phyloP scores from a whole-genome alignment of 2,113 vertebrate genomes.

The Orthonyx spaldingii region DNA sequence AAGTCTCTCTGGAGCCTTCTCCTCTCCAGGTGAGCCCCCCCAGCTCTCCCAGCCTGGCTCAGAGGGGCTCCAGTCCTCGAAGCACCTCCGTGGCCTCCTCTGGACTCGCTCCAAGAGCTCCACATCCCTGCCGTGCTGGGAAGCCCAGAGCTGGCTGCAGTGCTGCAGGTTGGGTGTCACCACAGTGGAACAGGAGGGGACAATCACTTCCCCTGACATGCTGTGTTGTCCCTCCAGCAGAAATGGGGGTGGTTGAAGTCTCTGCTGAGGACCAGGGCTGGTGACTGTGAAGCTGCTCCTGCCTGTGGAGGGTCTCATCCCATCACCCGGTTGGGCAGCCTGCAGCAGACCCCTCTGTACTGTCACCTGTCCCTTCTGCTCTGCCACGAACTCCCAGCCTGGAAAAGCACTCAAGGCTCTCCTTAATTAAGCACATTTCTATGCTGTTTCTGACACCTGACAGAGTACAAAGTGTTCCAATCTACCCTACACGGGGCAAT shows the following conservation, averaged over 20 bases:
- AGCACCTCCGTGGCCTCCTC: accelerated
- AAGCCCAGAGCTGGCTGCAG: background rate
- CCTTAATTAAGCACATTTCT: conserved; percentile 9
- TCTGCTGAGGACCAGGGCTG: background rate
- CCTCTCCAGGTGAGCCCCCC: accelerated
- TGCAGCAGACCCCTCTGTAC: background rate
- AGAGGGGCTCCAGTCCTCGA: background rate
- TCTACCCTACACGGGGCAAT: background rate
- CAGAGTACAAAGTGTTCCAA: background rate
- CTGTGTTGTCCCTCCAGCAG: background rate
- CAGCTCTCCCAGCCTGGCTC: background rate
- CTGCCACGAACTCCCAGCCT: background rate
- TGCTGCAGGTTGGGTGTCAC: background rate
- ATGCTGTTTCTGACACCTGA: background rate
- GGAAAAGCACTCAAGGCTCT: background rate
- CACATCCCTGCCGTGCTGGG: accelerated
- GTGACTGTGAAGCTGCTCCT: background rate
- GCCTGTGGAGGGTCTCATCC: background rate
- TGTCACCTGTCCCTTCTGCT: background rate
- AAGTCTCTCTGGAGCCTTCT: background rate
- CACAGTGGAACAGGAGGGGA: background rate
- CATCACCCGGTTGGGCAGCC: background rate
- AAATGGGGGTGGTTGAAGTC: accelerated
- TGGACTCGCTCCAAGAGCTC: accelerated
- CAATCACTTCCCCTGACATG: background rate